A percentile compares a stretch with the other conserved stretches of the same genome.
Evolutionary conservation across 2,888 invertebrate species (phyloP).

Genomic region (Hyposoter didymator): DNA sequence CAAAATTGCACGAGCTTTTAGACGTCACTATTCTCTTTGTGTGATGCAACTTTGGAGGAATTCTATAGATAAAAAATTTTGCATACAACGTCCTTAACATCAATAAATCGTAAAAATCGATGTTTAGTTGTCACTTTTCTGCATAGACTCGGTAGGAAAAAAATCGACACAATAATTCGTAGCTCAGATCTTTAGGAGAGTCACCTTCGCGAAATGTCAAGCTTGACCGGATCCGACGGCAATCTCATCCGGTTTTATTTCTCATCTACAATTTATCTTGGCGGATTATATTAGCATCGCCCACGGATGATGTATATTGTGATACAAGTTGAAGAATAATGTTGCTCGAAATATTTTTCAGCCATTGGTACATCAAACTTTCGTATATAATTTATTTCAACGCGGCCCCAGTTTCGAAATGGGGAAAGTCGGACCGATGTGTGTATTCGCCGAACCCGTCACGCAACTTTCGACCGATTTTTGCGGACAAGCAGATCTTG

Average conservation of each 20-base stretch:
- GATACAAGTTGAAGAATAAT: neutral
- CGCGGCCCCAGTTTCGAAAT: conserved; percentile 21
- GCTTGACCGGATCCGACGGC: conserved; percentile 53
- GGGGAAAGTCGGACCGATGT: conserved; percentile 14
- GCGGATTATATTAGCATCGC: neutral
- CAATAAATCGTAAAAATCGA: conserved; percentile 17
- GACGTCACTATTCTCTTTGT: too few species aligned
- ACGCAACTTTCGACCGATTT: conserved; percentile 26
- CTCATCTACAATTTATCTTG: neutral
- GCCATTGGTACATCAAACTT: neutral
- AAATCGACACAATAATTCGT: conserved; percentile 5
- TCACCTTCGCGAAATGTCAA: conserved; percentile 71
- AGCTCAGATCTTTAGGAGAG: conserved; percentile 3
- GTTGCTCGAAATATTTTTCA: neutral
- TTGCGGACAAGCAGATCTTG: neutral
- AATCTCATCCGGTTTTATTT: conserved; percentile 30
- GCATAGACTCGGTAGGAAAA: neutral
- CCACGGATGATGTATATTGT: neutral
- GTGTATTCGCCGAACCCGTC: neutral
- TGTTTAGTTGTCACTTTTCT: neutral
- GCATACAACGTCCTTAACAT: too few species aligned
- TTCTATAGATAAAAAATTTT: too few species aligned
- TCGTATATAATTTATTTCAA: neutral
- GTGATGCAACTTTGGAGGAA: too few species aligned
- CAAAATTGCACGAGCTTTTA: too few species aligned